Conservation (phyloP, 37 sponge, comb jelly and placozoan genomes). For the Aplysina aerophoba region DNA sequence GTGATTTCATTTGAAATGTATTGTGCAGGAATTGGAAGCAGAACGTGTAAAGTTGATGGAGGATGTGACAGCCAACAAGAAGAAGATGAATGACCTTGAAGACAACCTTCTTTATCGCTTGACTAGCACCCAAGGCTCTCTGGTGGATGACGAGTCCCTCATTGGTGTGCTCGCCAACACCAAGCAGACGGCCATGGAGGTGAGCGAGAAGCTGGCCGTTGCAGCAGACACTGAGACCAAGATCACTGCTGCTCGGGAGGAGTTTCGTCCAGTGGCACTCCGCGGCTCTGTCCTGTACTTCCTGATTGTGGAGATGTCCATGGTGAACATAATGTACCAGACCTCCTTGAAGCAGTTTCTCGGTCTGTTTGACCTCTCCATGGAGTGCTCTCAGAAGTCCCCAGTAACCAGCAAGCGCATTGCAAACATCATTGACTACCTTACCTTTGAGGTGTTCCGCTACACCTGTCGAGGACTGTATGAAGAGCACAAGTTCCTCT, state of each 20-base stretch:
- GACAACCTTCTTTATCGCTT: slow-evolving; percentile 95
- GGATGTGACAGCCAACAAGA: slow-evolving; percentile 95
- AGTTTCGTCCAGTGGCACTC: slow-evolving; percentile 96
- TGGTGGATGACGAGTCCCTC: slow-evolving; percentile 96
- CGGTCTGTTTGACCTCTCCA: slow-evolving; percentile 90
- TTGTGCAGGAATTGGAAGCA: slow-evolving; percentile 78
- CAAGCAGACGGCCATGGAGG: slow-evolving; percentile 94
- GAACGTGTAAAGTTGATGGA: slow-evolving; percentile 94
- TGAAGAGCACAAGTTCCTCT: slow-evolving; percentile 98
- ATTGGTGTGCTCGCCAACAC: slow-evolving; percentile 93
- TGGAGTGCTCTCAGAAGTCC: slow-evolving; percentile 93
- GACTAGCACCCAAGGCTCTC: slow-evolving; percentile 93
- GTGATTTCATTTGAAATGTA: no score
- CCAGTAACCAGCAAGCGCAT: slow-evolving; percentile 90
- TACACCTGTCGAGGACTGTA: slow-evolving; percentile 94
- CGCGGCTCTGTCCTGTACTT: slow-evolving; percentile 98
- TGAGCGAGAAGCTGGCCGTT: slow-evolving; percentile 89
- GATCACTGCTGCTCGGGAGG: slow-evolving; percentile 97
- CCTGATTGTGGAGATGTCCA: slow-evolving; percentile 99
- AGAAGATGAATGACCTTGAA: slow-evolving; percentile 97
- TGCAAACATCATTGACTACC: slow-evolving; percentile 88
- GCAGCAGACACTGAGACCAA: slow-evolving; percentile 96
- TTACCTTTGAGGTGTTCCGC: slow-evolving; percentile 90
- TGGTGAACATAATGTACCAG: slow-evolving; percentile 99
- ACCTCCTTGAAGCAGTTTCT: slow-evolving; percentile 96